Evolutionary conservation across 2,888 invertebrate genomes (phyloP), one percentile per base, ranked within the genome.

Genomic region (Acronicta leporina): DNA sequence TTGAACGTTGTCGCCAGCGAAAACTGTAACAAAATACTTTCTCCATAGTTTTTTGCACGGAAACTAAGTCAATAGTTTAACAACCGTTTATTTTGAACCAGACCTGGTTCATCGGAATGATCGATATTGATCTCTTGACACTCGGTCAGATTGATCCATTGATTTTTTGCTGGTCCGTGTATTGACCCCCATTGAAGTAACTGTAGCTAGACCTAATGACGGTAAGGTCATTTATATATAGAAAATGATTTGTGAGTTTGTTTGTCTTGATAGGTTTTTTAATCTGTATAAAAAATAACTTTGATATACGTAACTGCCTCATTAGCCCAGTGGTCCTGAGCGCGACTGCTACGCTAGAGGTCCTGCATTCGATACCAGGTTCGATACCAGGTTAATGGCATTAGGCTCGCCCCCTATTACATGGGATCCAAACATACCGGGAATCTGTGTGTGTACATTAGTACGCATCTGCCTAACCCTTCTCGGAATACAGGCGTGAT

Each of bases 131-230:
- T 69, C 49, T 64, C 69, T 75, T 68, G 69, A 56, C 63, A 54
- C 49, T n/a, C 47, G 65, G 68, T 69, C 66, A 68, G 70, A 61
- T 38, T 69, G 67, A 60, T 73, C 70, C 56, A 74, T 77, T 57
- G 51, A 55, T 80, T 75, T 78, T 80, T 78, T 68, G 47, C 40
- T 14, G 14, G 13, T 62, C 44, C 44, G 73, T 71, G 27, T 74
- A 61, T 77, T 81, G 83, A 83, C 83, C 81, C 64, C 78, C 65
- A 72, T 57, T 40, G 51, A 56, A 42, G 47, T 85, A 84, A 85
- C 85, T 81, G 84, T 84, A 78, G 41, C 49, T 11, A 72, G 67
- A 75, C 78, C 74, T 77, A 54, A 48, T 46, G 57, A 40, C 25
- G 48, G 15, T 55, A 60, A 62, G 59, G 69, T 73, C 57, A 69